Percentiles rank a stretch among this genome's conserved stretches.
These are phyloP conservation scores for Vandiemenella viatica DNA, from an alignment of 2,888 invertebrate species.

Conservation along the genomic window DNA sequence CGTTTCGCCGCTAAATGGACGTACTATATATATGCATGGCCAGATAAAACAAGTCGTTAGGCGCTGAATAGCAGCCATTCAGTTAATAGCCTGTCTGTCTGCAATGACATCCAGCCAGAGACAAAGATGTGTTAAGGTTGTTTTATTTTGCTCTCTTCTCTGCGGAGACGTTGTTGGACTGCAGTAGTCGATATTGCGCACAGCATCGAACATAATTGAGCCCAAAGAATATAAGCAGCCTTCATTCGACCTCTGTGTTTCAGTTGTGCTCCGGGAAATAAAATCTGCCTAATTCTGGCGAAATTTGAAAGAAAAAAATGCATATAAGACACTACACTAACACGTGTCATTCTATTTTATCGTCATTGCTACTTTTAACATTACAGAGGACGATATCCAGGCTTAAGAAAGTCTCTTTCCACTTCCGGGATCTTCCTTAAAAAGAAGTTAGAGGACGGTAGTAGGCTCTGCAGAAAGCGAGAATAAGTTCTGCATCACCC, in stretches of 20 bases:
- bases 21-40: not conserved
- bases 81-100: too few species aligned
- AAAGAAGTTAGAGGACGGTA: constrained; percentile 9
- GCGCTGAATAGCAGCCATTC: not conserved
- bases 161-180: too few species aligned
- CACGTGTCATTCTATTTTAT: constrained; percentile 15
- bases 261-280: too few species aligned
- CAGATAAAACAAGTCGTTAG: not conserved
- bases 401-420: not conserved
- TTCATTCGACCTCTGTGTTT: too few species aligned
- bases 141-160: too few species aligned
- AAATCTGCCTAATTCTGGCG: constrained; percentile 5
- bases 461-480: constrained; percentile 8
- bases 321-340: constrained; percentile 5
- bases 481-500: constrained; percentile 12
- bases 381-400: not conserved
- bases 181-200: too few species aligned
- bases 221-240: too few species aligned
- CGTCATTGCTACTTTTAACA: constrained; percentile 12
- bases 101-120: too few species aligned
- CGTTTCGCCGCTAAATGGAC: not conserved
- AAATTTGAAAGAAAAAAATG: constrained; percentile 10
- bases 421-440: not conserved
- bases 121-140: too few species aligned
- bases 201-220: too few species aligned